Conservation (phyloP, 2,797 vertebrate species). For the Lepilemur septentrionalis region DNA sequence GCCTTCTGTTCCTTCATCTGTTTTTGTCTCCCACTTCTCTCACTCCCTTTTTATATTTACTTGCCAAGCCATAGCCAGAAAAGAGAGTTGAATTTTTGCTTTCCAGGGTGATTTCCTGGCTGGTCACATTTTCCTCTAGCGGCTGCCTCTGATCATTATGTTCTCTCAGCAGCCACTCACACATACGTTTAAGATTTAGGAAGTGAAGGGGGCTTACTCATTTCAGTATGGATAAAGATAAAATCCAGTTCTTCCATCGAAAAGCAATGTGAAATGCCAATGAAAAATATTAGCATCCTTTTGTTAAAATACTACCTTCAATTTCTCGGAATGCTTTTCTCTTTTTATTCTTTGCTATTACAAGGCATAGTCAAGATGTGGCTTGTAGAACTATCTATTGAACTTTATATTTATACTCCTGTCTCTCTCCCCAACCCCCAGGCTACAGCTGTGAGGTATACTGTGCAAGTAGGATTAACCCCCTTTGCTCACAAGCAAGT, state of each 20-base stretch:
- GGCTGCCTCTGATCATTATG: constrained; percentile 11
- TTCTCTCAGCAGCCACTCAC: not conserved
- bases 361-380: not conserved
- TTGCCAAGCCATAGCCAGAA: constrained; percentile 42
- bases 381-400: not conserved
- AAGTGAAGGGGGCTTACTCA: not conserved
- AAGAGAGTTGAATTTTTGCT: constrained; percentile 36
- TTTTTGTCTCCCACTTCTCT: constrained; percentile 7
- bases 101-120: constrained; percentile 46
- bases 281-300: not conserved
- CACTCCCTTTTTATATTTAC: constrained; percentile 43
- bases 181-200: not conserved
- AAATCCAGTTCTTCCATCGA: not conserved
- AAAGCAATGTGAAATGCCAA: not conserved
- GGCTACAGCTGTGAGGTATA: not conserved
- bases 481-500: not conserved
- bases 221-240: not conserved
- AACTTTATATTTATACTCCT: not conserved
- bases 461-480: not conserved
- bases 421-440: not conserved
- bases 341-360: not conserved
- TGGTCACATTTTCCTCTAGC: constrained; percentile 23
- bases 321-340: not conserved
- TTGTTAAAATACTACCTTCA: not conserved
- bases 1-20: constrained; percentile 31